phyloP scores from a whole-genome alignment of 2,113 vertebrate genomes.

The Nycticebus coucang region DNA sequence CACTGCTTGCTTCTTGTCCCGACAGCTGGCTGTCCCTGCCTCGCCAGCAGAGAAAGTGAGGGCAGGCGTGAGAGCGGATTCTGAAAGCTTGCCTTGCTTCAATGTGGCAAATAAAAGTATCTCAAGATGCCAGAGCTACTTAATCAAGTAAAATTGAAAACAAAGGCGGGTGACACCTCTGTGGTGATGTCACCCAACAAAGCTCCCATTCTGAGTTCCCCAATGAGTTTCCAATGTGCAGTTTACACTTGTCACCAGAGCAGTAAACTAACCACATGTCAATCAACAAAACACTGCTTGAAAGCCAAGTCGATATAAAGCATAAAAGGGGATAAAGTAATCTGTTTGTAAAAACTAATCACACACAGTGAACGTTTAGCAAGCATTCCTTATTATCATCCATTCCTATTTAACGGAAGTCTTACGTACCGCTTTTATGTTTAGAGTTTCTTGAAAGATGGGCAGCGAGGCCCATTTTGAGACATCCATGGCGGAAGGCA shows the following conservation, averaged over 20 bases:
- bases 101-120: neutral
- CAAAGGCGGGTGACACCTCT: neutral
- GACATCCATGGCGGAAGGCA: conserved; percentile 64
- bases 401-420: conserved; percentile 34
- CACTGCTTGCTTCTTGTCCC: neutral
- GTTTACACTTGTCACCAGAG: neutral
- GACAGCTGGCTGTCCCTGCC: neutral
- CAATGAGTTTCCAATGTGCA: neutral
- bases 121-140: neutral
- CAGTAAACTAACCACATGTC: neutral
- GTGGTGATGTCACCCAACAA: neutral
- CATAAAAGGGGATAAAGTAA: neutral
- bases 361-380: neutral
- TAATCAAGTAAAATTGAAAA: neutral
- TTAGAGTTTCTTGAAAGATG: conserved; percentile 73
- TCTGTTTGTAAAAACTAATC: neutral
- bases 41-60: neutral
- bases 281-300: neutral
- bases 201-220: neutral
- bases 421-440: conserved; percentile 44
- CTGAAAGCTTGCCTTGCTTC: neutral
- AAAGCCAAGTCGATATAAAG: neutral
- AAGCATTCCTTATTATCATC: neutral
- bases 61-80: neutral
- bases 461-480: conserved; percentile 59